Percentiles rank a stretch among this genome's conserved stretches.
phyloP scores from a whole-genome alignment of 92 coral and sea anemone species.

The Metridium senile region DNA sequence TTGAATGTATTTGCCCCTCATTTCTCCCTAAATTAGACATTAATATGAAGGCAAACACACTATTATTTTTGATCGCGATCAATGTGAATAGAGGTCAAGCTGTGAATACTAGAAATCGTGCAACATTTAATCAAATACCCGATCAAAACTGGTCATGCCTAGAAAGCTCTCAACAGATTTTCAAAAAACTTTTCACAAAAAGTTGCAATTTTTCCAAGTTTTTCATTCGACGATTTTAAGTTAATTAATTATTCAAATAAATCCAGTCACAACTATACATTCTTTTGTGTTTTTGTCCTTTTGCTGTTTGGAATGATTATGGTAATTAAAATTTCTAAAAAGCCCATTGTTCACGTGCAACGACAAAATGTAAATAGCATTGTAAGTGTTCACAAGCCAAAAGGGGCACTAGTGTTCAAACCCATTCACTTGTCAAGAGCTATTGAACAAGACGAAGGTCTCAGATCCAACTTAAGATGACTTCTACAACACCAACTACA shows the following conservation, averaged over 20 bases:
- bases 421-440: conserved; percentile 82
- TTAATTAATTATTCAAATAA: conserved; percentile 92
- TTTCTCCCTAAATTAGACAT: conserved; percentile 81
- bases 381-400: conserved; percentile 83
- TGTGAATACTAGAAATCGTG: conserved; percentile 74
- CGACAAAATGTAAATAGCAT: conserved; percentile 99
- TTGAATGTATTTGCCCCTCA: conserved; percentile 63
- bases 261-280: conserved; percentile 75
- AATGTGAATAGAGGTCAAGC: no score
- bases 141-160: conserved; percentile 10
- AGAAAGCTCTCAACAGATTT: background rate
- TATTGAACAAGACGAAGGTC: conserved; percentile 16
- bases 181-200: conserved; percentile 1
- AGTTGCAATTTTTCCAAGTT: conserved; percentile 4
- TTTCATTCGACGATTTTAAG: background rate
- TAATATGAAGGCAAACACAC: conserved; percentile 89
- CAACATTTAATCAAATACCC: conserved; percentile 10
- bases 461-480: background rate
- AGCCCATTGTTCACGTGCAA: conserved; percentile 98
- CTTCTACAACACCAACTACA: conserved; percentile 46
- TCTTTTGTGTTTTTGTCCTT: conserved; percentile 74
- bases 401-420: conserved; percentile 77
- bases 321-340: conserved; percentile 99
- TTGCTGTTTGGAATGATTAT: conserved; percentile 98
- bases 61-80: conserved; percentile 85